Percentiles rank a stretch among this genome's conserved stretches.
These are phyloP conservation scores for Azemiops feae DNA, from an alignment of 2,113 vertebrate genomes.

Conservation along the genomic window DNA sequence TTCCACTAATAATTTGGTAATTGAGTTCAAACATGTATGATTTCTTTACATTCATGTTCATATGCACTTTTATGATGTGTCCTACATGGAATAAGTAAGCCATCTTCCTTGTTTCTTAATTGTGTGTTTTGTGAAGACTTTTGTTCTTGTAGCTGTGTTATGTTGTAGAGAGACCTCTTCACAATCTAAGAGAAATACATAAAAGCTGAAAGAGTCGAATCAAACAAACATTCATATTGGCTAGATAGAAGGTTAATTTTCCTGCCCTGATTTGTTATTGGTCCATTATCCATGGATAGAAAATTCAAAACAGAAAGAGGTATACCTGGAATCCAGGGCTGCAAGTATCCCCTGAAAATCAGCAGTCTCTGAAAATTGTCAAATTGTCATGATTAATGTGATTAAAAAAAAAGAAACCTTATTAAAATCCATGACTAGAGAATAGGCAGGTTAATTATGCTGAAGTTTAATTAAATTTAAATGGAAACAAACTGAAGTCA, in stretches of 20 bases:
- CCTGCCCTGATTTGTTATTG: background rate
- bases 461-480: background rate
- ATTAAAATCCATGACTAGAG: background rate
- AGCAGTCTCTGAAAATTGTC: background rate
- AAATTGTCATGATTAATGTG: background rate
- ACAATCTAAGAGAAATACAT: background rate
- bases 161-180: background rate
- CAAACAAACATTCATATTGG: background rate
- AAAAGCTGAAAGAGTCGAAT: background rate
- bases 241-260: background rate
- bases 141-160: background rate
- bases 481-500: background rate
- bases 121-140: background rate
- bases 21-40: slow-evolving; percentile 7
- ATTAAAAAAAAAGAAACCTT: background rate
- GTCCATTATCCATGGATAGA: background rate
- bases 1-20: slow-evolving; percentile 13
- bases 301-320: background rate
- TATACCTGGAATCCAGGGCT: background rate
- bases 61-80: background rate
- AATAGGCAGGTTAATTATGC: background rate
- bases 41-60: background rate
- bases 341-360: background rate
- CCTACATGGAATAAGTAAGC: background rate
- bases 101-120: background rate